Conservation (phyloP, 2,888 invertebrate species). For the Phaonia tiefii region DNA sequence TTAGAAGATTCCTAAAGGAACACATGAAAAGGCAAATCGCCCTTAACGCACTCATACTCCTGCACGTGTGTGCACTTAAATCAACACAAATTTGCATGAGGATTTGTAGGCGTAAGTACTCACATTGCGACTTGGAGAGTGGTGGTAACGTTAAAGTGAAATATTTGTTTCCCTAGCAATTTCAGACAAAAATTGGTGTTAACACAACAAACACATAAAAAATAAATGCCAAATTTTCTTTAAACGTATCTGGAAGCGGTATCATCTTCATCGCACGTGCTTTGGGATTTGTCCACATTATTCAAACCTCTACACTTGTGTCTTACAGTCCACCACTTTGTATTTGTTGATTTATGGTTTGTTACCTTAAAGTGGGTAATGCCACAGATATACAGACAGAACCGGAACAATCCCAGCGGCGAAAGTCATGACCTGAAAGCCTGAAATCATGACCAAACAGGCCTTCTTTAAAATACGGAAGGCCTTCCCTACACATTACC, state of each 20-base stretch:
- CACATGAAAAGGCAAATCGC: constrained; percentile 3
- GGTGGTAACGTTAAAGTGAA: background rate
- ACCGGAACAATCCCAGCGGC: too few species aligned
- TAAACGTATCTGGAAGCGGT: constrained; percentile 15
- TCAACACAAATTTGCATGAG: too few species aligned
- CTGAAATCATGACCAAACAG: too few species aligned
- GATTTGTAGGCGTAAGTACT: too few species aligned
- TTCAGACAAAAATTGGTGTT: background rate
- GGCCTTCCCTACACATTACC: too few species aligned
- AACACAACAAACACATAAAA: constrained; percentile 19
- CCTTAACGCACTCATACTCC: background rate
- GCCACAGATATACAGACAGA: constrained; percentile 9
- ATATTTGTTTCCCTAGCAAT: background rate
- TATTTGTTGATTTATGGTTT: constrained; percentile 29
- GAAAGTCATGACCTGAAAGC: too few species aligned
- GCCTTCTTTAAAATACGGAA: too few species aligned
- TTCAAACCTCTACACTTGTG: constrained; percentile 4
- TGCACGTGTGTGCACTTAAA: constrained; percentile 4
- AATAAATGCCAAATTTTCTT: constrained; percentile 41
- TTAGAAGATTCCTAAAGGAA: background rate
- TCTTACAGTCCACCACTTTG: background rate
- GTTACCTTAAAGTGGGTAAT: constrained; percentile 36
- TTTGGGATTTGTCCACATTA: background rate
- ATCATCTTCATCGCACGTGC: background rate
- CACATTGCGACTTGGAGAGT: background rate